phyloP scores from a whole-genome alignment of 2,888 invertebrate species.

The Ceratothoa steindachneri region DNA sequence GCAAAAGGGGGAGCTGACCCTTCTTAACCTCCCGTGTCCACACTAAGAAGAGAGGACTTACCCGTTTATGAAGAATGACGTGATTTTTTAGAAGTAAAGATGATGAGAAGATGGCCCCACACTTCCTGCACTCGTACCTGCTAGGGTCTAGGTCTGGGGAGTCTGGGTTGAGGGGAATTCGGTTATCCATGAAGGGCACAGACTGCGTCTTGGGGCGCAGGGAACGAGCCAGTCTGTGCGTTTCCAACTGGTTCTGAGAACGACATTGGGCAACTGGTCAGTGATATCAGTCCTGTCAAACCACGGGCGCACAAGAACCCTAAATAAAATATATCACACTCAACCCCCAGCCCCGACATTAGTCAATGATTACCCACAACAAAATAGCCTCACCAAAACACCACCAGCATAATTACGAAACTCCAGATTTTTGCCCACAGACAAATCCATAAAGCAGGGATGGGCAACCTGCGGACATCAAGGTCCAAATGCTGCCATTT shows the following conservation, averaged over 20 bases:
- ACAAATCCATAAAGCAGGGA: too few relatives aligned
- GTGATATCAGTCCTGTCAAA: not conserved
- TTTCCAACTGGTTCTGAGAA: constrained; percentile 57
- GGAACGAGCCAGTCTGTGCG: constrained; percentile 56
- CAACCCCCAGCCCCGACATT: too few relatives aligned
- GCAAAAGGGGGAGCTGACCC: too few relatives aligned
- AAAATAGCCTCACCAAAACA: too few relatives aligned
- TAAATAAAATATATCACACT: too few relatives aligned
- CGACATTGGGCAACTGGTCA: constrained; percentile 47
- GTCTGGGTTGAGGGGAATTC: not conserved
- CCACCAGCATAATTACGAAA: too few relatives aligned
- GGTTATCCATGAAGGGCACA: not conserved
- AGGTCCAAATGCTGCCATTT: too few relatives aligned
- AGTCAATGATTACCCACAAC: too few relatives aligned
- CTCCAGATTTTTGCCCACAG: too few relatives aligned
- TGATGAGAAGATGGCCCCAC: constrained; percentile 65
- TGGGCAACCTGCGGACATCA: too few relatives aligned
- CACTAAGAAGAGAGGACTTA: too few relatives aligned
- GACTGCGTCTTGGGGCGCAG: not conserved
- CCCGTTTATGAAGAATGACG: constrained; percentile 53
- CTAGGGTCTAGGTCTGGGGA: not conserved
- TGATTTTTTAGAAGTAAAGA: constrained; percentile 66
- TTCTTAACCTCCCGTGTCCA: too few relatives aligned
- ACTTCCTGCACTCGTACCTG: constrained; percentile 60
- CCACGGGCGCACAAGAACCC: not conserved